phyloP scores from a whole-genome alignment of 2,113 vertebrate species.

The Dipodomys merriami region DNA sequence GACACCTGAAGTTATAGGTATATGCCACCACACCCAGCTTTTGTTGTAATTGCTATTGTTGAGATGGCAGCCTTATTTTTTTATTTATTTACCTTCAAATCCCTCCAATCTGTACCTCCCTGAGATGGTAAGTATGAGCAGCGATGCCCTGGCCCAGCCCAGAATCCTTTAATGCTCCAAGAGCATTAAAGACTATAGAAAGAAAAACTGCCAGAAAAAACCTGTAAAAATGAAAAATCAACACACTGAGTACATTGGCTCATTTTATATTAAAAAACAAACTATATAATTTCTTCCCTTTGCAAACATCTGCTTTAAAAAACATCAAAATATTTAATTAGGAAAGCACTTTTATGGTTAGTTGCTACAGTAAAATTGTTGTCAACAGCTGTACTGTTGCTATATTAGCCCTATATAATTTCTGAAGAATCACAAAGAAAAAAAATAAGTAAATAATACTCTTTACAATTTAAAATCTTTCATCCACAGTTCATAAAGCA shows the following conservation, averaged over 20 bases:
- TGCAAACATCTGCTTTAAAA: conserved; percentile 39
- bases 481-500: conserved; percentile 38
- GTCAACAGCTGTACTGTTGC: conserved; percentile 3
- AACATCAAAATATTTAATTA: background rate
- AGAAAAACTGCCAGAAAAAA: background rate
- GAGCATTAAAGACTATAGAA: background rate
- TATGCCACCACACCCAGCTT: too few relatives aligned
- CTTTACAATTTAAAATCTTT: conserved; percentile 41
- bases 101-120: too few relatives aligned
- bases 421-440: conserved; percentile 22
- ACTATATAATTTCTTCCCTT: background rate
- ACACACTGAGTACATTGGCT: background rate
- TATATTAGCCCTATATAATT: conserved; percentile 41
- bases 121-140: too few relatives aligned
- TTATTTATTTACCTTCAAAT: too few relatives aligned
- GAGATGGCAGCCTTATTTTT: too few relatives aligned
- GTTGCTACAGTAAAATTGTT: conserved; percentile 61
- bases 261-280: background rate
- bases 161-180: background rate
- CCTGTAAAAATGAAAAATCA: background rate
- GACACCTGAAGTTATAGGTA: too few relatives aligned
- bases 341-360: conserved; percentile 18
- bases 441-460: conserved; percentile 12
- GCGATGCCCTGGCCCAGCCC: too few relatives aligned
- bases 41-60: too few relatives aligned